phyloP scores from a whole-genome alignment of 2,888 invertebrate species.

The Polietes domitor region DNA sequence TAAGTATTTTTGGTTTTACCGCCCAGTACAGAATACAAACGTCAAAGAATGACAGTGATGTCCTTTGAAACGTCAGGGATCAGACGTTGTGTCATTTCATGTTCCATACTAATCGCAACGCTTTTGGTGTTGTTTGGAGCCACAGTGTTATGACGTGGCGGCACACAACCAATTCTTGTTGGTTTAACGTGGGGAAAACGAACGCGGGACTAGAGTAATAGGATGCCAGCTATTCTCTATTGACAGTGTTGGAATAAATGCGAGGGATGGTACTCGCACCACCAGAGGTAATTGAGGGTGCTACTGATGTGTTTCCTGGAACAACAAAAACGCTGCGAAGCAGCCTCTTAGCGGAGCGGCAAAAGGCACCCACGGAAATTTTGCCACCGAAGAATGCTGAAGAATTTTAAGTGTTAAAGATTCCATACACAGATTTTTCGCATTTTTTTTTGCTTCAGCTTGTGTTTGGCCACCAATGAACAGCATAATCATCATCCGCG shows the following conservation, averaged over 20 bases:
- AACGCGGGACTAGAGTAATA: conserved; percentile 4
- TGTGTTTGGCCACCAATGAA: conserved; percentile 58
- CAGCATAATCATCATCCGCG: conserved; percentile 33
- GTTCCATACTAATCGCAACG: no score
- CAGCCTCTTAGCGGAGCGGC: neutral
- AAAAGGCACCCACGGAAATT: conserved; percentile 10
- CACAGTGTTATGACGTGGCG: neutral
- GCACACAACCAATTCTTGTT: neutral
- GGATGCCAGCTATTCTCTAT: conserved; percentile 27
- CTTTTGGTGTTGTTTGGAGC: neutral
- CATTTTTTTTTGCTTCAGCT: conserved; percentile 34
- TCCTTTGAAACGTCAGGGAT: no score
- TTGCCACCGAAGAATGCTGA: conserved; percentile 59
- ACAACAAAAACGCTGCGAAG: no score
- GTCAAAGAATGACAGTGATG: no score
- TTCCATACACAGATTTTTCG: conserved; percentile 62
- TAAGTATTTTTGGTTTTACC: no score
- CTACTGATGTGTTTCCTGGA: neutral
- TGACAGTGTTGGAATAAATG: conserved; percentile 9
- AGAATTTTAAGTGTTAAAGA: conserved; percentile 65
- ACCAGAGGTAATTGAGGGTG: neutral
- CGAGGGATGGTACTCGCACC: neutral
- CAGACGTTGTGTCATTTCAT: no score
- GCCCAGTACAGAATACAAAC: no score
- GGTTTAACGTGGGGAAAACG: neutral